Conservation (phyloP, 1,140 invertebrate species). For the Brachionus koreanus region DNA sequence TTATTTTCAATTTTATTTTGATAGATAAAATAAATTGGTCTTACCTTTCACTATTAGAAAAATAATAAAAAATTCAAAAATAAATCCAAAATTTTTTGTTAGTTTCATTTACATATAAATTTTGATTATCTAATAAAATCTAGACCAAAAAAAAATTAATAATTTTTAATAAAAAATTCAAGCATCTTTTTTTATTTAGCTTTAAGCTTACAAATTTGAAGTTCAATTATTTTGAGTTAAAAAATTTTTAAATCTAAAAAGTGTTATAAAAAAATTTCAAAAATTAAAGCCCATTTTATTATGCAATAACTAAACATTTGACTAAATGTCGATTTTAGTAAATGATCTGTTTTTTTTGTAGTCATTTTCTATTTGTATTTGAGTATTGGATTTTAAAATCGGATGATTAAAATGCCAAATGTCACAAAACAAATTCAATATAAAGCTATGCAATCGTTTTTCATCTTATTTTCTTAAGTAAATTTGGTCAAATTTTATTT, state of each 20-base stretch:
- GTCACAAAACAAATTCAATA: not conserved
- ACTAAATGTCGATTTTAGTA: not conserved
- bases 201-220: not conserved
- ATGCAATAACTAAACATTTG: not conserved
- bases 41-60: not conserved
- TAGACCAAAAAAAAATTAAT: not conserved
- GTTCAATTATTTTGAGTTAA: no score
- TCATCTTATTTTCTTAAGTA: no score
- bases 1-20: not conserved
- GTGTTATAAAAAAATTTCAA: not conserved
- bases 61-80: conserved; percentile 27
- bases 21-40: not conserved
- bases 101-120: conserved; percentile 40
- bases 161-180: not conserved
- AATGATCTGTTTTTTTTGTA: not conserved
- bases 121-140: not conserved
- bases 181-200: not conserved
- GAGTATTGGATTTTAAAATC: not conserved
- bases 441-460: no score
- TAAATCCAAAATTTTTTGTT: not conserved
- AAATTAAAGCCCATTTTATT: not conserved
- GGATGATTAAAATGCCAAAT: not conserved
- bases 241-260: no score
- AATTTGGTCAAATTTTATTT: not conserved
- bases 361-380: not conserved